Percentiles rank a stretch among this genome's conserved stretches.
Evolutionary conservation across 2,797 vertebrate species (phyloP).

Genomic region (Sebastes iracundus): DNA sequence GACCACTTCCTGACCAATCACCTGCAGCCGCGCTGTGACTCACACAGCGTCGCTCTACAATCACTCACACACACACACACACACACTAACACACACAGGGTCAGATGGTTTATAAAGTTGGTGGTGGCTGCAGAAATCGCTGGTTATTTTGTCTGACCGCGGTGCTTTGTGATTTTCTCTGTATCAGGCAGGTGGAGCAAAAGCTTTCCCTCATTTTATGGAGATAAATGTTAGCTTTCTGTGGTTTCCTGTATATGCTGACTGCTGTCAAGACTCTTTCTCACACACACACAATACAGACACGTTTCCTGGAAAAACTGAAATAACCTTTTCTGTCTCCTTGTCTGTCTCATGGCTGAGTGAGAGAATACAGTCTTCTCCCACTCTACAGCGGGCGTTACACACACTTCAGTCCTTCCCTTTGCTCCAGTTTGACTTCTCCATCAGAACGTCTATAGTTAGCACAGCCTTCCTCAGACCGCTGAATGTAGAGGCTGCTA

Average conservation of each 20-base stretch:
- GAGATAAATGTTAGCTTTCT: slow-evolving; percentile 82
- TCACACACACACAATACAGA: slow-evolving; percentile 19
- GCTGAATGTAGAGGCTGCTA: slow-evolving; percentile 35
- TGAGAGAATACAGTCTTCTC: slow-evolving; percentile 53
- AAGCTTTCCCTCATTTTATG: slow-evolving; percentile 70
- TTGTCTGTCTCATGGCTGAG: slow-evolving; percentile 57
- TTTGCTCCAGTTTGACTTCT: slow-evolving; percentile 6
- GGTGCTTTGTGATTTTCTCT: slow-evolving; percentile 70
- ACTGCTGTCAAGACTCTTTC: slow-evolving; percentile 50
- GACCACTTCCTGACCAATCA: slow-evolving; percentile 84
- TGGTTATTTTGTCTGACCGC: slow-evolving; percentile 69
- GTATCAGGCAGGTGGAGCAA: slow-evolving; percentile 72
- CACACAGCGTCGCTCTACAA: slow-evolving; percentile 53
- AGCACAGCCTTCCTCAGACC: slow-evolving; percentile 20
- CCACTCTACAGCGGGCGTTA: slow-evolving; percentile 20
- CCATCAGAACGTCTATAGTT: slow-evolving; percentile 23
- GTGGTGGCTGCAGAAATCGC: slow-evolving; percentile 69
- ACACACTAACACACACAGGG: slow-evolving; percentile 15
- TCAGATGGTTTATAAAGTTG: slow-evolving; percentile 72
- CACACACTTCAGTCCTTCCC: neutral
- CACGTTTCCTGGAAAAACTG: slow-evolving; percentile 67
- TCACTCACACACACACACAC: slow-evolving; percentile 10
- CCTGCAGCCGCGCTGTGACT: slow-evolving; percentile 77
- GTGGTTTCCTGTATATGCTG: slow-evolving; percentile 73
- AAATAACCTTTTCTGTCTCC: slow-evolving; percentile 49